Base-by-base conservation (phyloP, 2,797 vertebrate species). In the Sebastes dallii region DNA sequence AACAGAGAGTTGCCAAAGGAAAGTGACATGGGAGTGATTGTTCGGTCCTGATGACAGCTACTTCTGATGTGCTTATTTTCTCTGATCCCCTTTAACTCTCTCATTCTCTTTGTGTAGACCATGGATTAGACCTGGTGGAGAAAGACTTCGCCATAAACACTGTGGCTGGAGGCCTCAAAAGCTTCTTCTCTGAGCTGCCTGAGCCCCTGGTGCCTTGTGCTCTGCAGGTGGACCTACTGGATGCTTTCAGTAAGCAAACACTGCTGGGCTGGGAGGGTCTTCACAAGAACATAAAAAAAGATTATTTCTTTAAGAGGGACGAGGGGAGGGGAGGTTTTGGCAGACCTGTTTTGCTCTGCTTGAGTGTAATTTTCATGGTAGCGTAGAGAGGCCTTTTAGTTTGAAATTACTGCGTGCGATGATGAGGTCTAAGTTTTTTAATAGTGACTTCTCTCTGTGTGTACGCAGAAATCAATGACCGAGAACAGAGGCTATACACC, bases 71-170 rank as follows among this genome's bases (percentile, higher is more conserved):
- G 9, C 29, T 20, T 18, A 13, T 80, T 84, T 80, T 75, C 61
- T 82, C 36, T 77, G 39, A 66, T 84, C 14, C 77, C 61, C 16
- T 71, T 75, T 61, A 71, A 78, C 55, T 11, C 65, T 82, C 32
- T 81, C 42, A 1, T 72, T 76, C 25, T 85, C 32, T 30, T 25
- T 70, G 11, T 69, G 46, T 46, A 96, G 98, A 99, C 83, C 98
- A 99, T 32, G 96, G 94, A 84, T 95, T 99, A 92, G 97, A 99
- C 93, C 92, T 99, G 70, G 97, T 97, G 1, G 98, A 99, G 94
- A 99, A 99, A 92, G 98, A 99, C 93, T 99, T 97, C 75, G 96
- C 98, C 0, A 97, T 99, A 89, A 99, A 99, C 94, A 97, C 98
- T 0, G 97, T 99, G 89, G 98, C 98, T 0, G 98, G 98, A 18